phyloP scores from a whole-genome alignment of 2,113 vertebrate species.

The Felis catus region DNA sequence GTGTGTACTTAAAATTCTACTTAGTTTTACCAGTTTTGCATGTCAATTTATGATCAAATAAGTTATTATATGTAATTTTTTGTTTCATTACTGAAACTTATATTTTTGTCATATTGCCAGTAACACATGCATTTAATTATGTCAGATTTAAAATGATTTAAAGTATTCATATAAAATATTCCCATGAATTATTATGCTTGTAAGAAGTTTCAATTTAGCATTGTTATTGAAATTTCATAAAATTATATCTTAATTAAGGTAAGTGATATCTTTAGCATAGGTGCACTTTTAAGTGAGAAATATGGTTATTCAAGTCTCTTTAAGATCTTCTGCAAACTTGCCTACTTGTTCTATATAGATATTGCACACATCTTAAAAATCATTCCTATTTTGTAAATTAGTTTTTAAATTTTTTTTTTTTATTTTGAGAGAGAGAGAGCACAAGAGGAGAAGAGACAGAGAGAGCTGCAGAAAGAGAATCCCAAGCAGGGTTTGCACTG shows the following conservation, averaged over 20 bases:
- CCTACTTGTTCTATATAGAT: not conserved
- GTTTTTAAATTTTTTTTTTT: not conserved
- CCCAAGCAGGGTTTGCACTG: too few relatives aligned
- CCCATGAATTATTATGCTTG: not conserved
- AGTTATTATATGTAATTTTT: not conserved
- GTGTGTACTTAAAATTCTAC: not conserved
- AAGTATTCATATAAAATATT: not conserved
- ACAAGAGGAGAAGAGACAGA: too few relatives aligned
- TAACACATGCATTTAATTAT: not conserved
- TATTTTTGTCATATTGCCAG: not conserved
- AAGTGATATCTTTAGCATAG: not conserved
- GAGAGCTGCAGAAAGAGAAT: too few relatives aligned
- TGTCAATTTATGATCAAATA: not conserved
- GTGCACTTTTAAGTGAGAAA: not conserved
- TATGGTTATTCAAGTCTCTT: conserved; percentile 13
- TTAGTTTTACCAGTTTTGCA: not conserved
- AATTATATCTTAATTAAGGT: not conserved
- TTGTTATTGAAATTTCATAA: not conserved
- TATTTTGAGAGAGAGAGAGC: too few relatives aligned
- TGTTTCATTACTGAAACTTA: not conserved
- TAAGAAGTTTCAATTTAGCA: not conserved
- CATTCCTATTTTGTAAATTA: not conserved
- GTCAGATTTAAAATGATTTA: not conserved
- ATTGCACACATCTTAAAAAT: not conserved
- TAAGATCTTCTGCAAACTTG: not conserved